Evolutionary conservation across 2,888 invertebrate species (phyloP), one percentile per base, ranked within the genome.

Genomic region (Megamerina dolium): DNA sequence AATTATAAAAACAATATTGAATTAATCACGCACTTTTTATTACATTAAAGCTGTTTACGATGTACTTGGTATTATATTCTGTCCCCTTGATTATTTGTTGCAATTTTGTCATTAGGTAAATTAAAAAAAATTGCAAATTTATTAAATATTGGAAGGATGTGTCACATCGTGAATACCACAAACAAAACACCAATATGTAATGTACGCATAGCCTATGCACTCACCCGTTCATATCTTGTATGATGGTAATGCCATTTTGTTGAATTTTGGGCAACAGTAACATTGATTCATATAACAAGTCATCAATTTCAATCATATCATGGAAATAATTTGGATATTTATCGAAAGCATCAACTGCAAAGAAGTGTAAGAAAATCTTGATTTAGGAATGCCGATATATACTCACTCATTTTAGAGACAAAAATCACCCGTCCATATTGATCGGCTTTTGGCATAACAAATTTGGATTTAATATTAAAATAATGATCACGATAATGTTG

Each of bases 251-350:
- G 17, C 68, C 68, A 41, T 57, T 51, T 39, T 63, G 56, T 43
- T 68, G 68, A 2, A 62, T 62, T n/a, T 51, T 53, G 1, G 68
- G 68, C 19, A 68, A 34, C 41, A 67, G 47, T 31, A 68, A 47
- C 19, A 68, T 29, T 1, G 68, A 62, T 46, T 68, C 68, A 46
- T 66, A 63, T 33, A 67, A 57, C 23, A 68, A 55, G 53, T 68
- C 68, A 51, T 68, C 68, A 50, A 68, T 66, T 55, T 68, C 68
- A 21, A 66, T 54, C 5, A 63, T 54, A 42, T 64, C 61, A 35
- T 59, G 52, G 19, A 67, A 50, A 39, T 61, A 68, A 41, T 65
- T 61, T 1, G 66, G 64, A 33, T 59, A 66, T 37, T 57, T 54
- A n/a, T 63, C 57, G 27, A 68, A 68, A 4, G 54, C 62, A 45